Base-by-base conservation (phyloP, 2,797 vertebrate species). In the Furcifer pardalis region DNA sequence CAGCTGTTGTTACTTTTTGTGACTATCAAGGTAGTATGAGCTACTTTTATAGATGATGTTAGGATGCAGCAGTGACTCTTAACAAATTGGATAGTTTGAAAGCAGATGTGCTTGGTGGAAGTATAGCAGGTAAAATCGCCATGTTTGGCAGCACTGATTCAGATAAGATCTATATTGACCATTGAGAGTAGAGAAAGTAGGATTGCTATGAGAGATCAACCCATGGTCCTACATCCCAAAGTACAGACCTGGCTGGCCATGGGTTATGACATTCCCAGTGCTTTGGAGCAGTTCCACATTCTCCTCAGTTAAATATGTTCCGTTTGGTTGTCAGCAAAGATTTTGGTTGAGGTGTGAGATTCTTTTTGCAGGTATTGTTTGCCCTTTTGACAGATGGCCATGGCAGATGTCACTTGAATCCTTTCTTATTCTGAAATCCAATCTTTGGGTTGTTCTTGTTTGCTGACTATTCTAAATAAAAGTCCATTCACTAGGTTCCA, bases 1-100 rank as follows among this genome's bases (percentile, higher is more conserved):
- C 96, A 0, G 97, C 97, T 59, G 87, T 97, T 17, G 8, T 97
- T 89, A 95, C 95, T 5, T 98, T 98, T 93, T 87, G 27, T 65
- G 90, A 96, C 87, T 82, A 76, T 62, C 90, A 94, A 97, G 97
- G 97, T 98, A 96, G 88, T 1, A 7, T 62, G 23, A 46, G 44
- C 37, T 56, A 17, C 27, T 77, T 71, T 77, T 75, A 13, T 23
- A 46, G 37, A 44, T 44, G 32, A 84, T 5, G 19, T 23, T 56
- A 56, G 52, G 21, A 56, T 19, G 10, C 52, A 2, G 52, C 52
- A 56, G 52, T 21, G 52, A 56, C 52, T 7, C 21, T 77, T 35
- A 17, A 6, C 23, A 7, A 27, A 13, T 59, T 1, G n/a, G 23
- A 25, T 60, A 40, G 60, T 23, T 76, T 46, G 49, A 63, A n/a